Evolutionary conservation across 2,113 vertebrate species (phyloP).

Genomic region (Anarhynchus alexandrinus): DNA sequence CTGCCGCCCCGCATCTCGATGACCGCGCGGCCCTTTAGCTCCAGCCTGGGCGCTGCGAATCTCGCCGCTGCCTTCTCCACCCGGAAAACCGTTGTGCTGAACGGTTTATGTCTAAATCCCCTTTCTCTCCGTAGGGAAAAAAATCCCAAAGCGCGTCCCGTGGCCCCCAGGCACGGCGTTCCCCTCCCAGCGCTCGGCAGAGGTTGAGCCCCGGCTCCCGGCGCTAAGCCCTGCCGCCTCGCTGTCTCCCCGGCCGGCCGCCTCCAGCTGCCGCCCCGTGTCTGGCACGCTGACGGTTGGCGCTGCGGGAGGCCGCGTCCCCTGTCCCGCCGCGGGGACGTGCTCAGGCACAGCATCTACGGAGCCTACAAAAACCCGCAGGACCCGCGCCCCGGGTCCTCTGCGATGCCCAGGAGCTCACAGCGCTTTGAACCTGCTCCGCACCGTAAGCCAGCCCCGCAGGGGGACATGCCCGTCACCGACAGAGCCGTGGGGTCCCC

Average conservation of each 20-base stretch:
- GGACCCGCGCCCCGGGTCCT: fast-evolving
- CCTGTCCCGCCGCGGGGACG: fast-evolving
- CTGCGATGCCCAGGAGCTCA: neutral
- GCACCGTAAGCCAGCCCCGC: neutral
- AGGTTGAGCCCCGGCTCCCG: neutral
- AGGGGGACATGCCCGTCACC: neutral
- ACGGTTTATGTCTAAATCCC: neutral
- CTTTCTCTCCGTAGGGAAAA: neutral
- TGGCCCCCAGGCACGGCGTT: neutral
- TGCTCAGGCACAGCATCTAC: neutral
- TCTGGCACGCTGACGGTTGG: neutral
- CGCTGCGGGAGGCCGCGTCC: fast-evolving
- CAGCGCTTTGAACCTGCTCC: neutral
- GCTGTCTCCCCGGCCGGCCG: neutral
- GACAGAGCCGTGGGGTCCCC: fast-evolving
- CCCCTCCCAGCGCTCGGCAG: neutral
- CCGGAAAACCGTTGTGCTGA: neutral
- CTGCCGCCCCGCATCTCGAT: fast-evolving
- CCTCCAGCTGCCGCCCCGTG: neutral
- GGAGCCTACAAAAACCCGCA: neutral
- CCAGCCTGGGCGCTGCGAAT: neutral
- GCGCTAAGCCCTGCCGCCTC: neutral
- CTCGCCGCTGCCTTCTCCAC: neutral
- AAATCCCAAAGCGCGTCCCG: neutral
- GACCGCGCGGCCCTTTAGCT: neutral